Evolutionary conservation across 2,797 vertebrate genomes (phyloP).

Genomic region (Heterohyrax brucei): DNA sequence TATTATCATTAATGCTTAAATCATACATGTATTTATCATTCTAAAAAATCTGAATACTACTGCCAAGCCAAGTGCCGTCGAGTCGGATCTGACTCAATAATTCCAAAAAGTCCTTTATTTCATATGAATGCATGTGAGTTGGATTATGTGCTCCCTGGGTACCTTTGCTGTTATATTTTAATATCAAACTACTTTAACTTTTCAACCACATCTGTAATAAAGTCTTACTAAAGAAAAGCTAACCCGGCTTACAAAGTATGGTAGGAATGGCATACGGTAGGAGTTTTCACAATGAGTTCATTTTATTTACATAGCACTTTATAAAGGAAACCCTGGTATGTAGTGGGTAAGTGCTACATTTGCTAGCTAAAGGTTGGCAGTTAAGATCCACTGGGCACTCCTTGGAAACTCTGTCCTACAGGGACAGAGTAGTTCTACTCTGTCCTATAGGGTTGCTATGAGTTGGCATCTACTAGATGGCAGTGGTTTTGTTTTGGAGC

Average conservation of each 20-base stretch:
- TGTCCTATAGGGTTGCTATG: no score
- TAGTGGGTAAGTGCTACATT: no score
- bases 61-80: no score
- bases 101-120: slow-evolving; percentile 34
- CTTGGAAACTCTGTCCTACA: no score
- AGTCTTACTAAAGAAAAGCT: neutral
- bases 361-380: no score
- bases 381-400: no score
- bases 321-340: neutral
- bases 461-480: no score
- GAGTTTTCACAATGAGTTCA: neutral
- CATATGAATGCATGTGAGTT: neutral
- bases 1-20: slow-evolving; percentile 51
- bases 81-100: no score
- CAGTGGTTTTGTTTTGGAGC: no score
- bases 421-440: no score
- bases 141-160: neutral
- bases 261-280: neutral
- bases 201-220: neutral
- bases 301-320: slow-evolving; percentile 11
- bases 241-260: neutral
- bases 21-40: neutral
- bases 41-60: slow-evolving; percentile 10
- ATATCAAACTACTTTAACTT: neutral
- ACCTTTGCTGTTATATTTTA: slow-evolving; percentile 52